Evolutionary conservation across 1,140 invertebrate genomes (phyloP).

Genomic region (Lineus longissimus): DNA sequence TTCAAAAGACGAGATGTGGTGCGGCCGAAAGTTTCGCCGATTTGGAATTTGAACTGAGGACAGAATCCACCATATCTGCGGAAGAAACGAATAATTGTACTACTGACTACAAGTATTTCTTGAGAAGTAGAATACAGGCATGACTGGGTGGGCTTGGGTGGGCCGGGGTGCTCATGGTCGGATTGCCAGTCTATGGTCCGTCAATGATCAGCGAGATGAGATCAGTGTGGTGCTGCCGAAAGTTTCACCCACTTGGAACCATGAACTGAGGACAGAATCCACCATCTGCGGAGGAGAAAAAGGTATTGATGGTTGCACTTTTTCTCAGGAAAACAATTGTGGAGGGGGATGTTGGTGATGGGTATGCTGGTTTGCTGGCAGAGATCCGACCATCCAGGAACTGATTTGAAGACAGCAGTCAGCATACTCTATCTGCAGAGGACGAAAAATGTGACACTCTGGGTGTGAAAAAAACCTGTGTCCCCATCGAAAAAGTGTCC

Average conservation of each 20-base stretch:
- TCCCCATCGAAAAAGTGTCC: too few species aligned
- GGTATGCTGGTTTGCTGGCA: too few species aligned
- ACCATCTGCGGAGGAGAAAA: too few species aligned
- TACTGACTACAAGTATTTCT: not conserved
- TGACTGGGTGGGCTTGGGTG: not conserved
- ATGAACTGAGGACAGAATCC: too few species aligned
- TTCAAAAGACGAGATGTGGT: conserved; percentile 34
- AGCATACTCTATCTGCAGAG: too few species aligned
- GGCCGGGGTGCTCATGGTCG: not conserved
- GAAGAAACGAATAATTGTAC: not conserved
- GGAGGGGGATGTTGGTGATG: too few species aligned
- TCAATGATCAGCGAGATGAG: not conserved
- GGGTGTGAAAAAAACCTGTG: too few species aligned
- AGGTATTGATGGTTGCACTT: too few species aligned
- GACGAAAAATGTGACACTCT: too few species aligned
- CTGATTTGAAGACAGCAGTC: too few species aligned
- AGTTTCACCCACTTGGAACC: not conserved
- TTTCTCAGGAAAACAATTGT: too few species aligned
- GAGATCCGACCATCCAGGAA: too few species aligned
- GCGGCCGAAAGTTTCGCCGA: conserved; percentile 40
- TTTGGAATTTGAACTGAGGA: conserved; percentile 43
- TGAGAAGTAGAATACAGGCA: not conserved
- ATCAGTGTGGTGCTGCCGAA: not conserved
- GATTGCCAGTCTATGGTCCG: not conserved
- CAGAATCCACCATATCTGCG: conserved; percentile 43